Evolutionary conservation across 2,888 invertebrate genomes (phyloP).

Genomic region (Sialis lutaria): DNA sequence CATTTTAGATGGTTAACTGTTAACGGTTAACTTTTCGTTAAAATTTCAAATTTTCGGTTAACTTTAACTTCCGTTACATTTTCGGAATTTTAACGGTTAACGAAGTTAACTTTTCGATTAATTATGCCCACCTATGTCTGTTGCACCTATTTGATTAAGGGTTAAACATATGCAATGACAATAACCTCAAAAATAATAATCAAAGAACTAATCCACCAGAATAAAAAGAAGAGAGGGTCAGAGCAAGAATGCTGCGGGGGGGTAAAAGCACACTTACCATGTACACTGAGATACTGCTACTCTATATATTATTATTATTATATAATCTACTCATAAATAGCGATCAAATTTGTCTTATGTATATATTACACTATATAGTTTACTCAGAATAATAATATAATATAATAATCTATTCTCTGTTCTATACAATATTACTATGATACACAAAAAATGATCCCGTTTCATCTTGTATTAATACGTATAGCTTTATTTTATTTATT

Average conservation of each 20-base stretch:
- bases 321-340: neutral
- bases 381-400: neutral
- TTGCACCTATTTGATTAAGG: no score
- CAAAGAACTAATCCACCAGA: no score
- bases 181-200: no score
- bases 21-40: no score
- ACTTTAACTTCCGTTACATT: no score
- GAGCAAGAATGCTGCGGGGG: neutral
- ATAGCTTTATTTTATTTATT: no score
- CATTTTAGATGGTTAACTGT: no score
- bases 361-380: neutral
- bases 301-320: neutral
- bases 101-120: no score
- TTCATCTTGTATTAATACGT: neutral
- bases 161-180: no score
- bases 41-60: no score
- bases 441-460: slow-evolving; percentile 1
- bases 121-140: no score
- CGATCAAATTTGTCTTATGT: neutral
- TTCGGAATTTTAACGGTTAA: no score
- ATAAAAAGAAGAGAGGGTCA: neutral
- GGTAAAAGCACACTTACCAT: neutral
- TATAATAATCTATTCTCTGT: neutral
- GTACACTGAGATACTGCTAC: slow-evolving; percentile 1
- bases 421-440: slow-evolving; percentile 3